These are phyloP conservation scores for Xiphydria camelus DNA, from an alignment of 2,888 invertebrate genomes.

Conservation along the genomic window DNA sequence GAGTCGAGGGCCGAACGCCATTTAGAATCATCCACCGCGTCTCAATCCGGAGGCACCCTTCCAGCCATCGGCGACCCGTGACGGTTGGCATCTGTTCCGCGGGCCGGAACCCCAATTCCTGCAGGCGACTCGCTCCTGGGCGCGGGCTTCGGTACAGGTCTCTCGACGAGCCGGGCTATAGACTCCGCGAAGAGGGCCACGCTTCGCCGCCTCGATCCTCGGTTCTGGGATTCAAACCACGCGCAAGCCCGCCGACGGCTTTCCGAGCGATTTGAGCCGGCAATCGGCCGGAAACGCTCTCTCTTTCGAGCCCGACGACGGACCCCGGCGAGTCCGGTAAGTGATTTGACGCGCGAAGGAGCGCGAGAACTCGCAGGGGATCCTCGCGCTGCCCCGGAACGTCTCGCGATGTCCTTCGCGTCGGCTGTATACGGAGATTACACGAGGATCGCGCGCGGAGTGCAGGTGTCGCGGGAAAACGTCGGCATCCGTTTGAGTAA, in stretches of 20 bases:
- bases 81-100: conserved; percentile 56
- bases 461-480: no score
- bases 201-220: no score
- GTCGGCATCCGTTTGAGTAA: no score
- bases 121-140: not conserved
- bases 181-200: no score
- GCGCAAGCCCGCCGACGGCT: conserved; percentile 17
- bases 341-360: conserved; percentile 30
- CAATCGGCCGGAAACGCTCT: conserved; percentile 32
- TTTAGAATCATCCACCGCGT: conserved; percentile 57
- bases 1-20: conserved; percentile 44
- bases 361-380: no score
- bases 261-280: conserved; percentile 37
- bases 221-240: no score
- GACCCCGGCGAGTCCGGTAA: conserved; percentile 15
- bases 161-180: conserved; percentile 1
- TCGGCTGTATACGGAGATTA: no score
- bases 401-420: no score
- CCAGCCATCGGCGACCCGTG: conserved; percentile 55
- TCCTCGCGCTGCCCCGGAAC: no score
- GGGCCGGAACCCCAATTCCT: conserved; percentile 16
- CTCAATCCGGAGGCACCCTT: conserved; percentile 54
- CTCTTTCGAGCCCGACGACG: conserved; percentile 13
- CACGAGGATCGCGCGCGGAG: no score
- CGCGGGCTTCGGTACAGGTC: conserved; percentile 1